Base-by-base conservation (phyloP, 2,888 invertebrate genomes). In the Eilema sororculum region DNA sequence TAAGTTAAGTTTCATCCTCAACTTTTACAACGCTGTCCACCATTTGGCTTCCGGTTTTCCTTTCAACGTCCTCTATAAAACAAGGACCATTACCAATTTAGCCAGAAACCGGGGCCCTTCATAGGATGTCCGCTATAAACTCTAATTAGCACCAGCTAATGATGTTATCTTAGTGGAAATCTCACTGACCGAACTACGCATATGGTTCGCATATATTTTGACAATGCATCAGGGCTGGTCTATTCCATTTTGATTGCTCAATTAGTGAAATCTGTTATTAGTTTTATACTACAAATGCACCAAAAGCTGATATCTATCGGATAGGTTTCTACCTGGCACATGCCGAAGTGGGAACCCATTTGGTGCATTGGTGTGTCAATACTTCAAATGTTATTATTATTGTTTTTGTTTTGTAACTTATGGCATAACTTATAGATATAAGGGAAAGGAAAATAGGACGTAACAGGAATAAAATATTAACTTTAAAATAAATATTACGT, bases 101-200 rank as follows among this genome's bases (percentile, higher is more conserved):
- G 30, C 5, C 59, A 67, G 81, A 73, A 78, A 63, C 41, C 52
- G 20, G 13, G 70, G 9, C 63, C 69, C 67, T 69, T 59, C 2
- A 52, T 28, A 62, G 58, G 65, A 73, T 72, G 57, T 60, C 59
- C 56, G 65, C 70, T 71, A 33, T 63, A 69, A 69, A 71, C 65
- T 56, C 41, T 73, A 77, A 79, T 81, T 75, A 74, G 65, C 30
- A 60, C 25, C 22, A 20, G 67, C 67, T 81, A 81, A 79, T 74
- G 77, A 74, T 71, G 71, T 56, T 65, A 73, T 79, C 82, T 81
- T 69, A 59, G 66, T 73, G 68, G 77, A 79, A 80, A 73, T 77
- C 65, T 77, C 69, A 74, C 65, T 79, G 79, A 77, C 75, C 75
- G 77, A 66, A 79, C 71, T 73, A 68, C 72, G 64, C 79, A 77